These are phyloP conservation scores for Eumacrocentrus americanus DNA, from an alignment of 2,888 invertebrate genomes.

Conservation along the genomic window DNA sequence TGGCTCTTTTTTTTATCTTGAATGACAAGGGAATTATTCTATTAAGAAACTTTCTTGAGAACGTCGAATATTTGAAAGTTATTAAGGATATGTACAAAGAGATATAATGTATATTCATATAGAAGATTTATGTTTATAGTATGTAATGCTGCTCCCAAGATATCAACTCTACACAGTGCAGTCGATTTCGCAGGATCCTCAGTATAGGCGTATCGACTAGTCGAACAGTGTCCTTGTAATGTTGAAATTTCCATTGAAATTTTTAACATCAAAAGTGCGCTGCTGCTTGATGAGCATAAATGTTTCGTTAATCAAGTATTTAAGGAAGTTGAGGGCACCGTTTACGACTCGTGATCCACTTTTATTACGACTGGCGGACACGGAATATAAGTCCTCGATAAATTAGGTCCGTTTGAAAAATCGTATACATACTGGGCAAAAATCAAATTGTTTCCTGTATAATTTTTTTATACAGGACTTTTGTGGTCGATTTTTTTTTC, in stretches of 20 bases:
- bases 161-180: neutral
- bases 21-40: conserved; percentile 23
- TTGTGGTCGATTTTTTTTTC: neutral
- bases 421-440: conserved; percentile 22
- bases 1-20: conserved; percentile 2
- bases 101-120: conserved; percentile 43
- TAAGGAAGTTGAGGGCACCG: conserved; percentile 5
- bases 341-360: conserved; percentile 24
- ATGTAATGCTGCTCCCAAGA: conserved; percentile 25
- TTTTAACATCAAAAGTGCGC: conserved; percentile 7
- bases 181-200: conserved; percentile 12
- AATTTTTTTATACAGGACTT: neutral
- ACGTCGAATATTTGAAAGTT: conserved; percentile 40
- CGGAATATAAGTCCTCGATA: conserved; percentile 28
- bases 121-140: conserved; percentile 31
- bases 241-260: conserved; percentile 17
- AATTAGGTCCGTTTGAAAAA: conserved; percentile 36
- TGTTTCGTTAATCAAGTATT: conserved; percentile 5
- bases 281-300: conserved; percentile 15
- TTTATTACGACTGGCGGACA: conserved; percentile 20
- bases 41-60: conserved; percentile 38
- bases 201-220: conserved; percentile 34
- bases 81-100: conserved; percentile 59
- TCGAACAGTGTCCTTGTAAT: conserved; percentile 36
- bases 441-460: neutral